Percentiles rank a stretch among this genome's conserved stretches.
Conservation (phyloP, 2,888 invertebrate species). For the Darwinula stevensoni region DNA sequence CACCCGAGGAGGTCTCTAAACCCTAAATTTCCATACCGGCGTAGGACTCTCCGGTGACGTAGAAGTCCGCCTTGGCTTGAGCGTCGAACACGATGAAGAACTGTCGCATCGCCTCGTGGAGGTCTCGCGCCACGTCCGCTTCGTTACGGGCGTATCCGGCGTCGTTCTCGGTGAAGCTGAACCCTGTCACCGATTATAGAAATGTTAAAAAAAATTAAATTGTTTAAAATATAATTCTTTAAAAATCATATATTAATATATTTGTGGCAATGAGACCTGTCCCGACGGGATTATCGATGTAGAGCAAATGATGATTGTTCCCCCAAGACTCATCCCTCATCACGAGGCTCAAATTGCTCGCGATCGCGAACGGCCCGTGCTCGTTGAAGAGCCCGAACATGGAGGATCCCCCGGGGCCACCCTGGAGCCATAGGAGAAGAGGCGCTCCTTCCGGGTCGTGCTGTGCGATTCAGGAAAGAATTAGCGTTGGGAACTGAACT, state of each 20-base stretch:
- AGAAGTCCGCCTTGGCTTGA: slow-evolving; percentile 40
- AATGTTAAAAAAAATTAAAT: slow-evolving; percentile 5
- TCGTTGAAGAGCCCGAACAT: slow-evolving; percentile 51
- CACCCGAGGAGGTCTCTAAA: neutral
- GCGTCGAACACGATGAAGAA: slow-evolving; percentile 58
- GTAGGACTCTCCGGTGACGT: slow-evolving; percentile 65
- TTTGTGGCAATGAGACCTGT: no score
- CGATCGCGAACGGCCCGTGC: slow-evolving; percentile 40
- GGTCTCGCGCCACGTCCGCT: slow-evolving; percentile 42
- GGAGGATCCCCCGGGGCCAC: slow-evolving; percentile 47
- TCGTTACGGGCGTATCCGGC: slow-evolving; percentile 49
- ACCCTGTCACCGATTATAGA: slow-evolving; percentile 29
- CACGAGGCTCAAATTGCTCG: slow-evolving; percentile 19
- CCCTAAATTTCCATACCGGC: slow-evolving; percentile 25
- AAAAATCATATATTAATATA: neutral
- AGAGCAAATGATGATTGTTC: slow-evolving; percentile 42
- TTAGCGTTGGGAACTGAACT: neutral
- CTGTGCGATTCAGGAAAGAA: slow-evolving; percentile 5
- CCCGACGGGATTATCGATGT: slow-evolving; percentile 76
- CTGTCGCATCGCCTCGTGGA: slow-evolving; percentile 43
- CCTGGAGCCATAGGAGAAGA: slow-evolving; percentile 54
- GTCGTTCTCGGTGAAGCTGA: slow-evolving; percentile 48
- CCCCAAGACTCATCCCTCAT: slow-evolving; percentile 49
- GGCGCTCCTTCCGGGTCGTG: slow-evolving; percentile 24
- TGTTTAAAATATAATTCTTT: neutral